Evolutionary conservation across 2,888 invertebrate genomes (phyloP).

Genomic region (Melipona bicolor): DNA sequence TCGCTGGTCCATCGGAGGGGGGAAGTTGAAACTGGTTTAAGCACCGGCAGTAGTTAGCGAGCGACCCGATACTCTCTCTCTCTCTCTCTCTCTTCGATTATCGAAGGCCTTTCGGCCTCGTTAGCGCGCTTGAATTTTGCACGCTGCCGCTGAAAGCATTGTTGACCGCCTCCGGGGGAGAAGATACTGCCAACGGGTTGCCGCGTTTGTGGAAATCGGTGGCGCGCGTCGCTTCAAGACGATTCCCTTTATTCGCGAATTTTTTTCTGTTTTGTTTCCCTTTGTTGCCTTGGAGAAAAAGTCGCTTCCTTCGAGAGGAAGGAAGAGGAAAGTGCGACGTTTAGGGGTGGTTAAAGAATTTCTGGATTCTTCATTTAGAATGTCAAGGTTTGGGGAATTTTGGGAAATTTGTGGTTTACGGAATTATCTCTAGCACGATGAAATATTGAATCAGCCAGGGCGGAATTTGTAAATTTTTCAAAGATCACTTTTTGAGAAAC

Average conservation of each 20-base stretch:
- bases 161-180: constrained; percentile 15
- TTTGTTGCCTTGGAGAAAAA: not conserved
- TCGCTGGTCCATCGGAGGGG: constrained; percentile 31
- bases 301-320: not conserved
- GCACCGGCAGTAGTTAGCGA: constrained; percentile 45
- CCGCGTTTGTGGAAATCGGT: constrained; percentile 9
- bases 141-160: constrained; percentile 16
- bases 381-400: too few species aligned
- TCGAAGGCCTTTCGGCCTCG: constrained; percentile 43
- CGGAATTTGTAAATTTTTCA: too few species aligned
- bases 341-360: not conserved
- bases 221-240: not conserved
- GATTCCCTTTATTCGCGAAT: constrained; percentile 4
- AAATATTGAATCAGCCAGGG: too few species aligned
- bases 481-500: too few species aligned
- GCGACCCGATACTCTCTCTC: constrained; percentile 30
- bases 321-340: not conserved
- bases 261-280: too few species aligned
- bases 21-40: constrained; percentile 56
- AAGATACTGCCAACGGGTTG: not conserved
- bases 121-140: constrained; percentile 51
- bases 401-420: too few species aligned
- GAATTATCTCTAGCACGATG: too few species aligned
- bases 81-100: constrained; percentile 49
- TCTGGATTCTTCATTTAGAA: not conserved